phyloP scores from a whole-genome alignment of 1,140 invertebrate genomes.

The Heliconius himera region DNA sequence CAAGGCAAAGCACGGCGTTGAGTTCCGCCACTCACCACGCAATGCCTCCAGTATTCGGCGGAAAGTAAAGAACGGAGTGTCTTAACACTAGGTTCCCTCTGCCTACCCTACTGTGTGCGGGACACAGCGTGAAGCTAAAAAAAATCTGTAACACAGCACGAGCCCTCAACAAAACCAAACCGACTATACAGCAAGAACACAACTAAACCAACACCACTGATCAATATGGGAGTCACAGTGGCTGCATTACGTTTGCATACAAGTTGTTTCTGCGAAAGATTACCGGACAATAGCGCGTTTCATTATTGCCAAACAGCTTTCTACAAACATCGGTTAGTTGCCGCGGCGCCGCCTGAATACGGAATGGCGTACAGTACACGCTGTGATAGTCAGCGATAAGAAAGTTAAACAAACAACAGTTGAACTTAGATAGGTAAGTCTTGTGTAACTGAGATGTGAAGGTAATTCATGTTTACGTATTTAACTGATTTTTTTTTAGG shows the following conservation, averaged over 20 bases:
- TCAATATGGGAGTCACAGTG: conserved; percentile 63
- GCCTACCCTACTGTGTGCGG: no score
- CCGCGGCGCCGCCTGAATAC: conserved; percentile 65
- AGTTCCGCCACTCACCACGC: no score
- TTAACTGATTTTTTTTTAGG: background rate
- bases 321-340: conserved; percentile 67
- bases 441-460: background rate
- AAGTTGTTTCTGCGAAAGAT: conserved; percentile 78
- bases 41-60: no score
- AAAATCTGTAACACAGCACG: background rate
- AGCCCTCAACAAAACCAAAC: background rate
- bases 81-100: no score
- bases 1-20: no score
- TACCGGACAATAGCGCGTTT: conserved; percentile 73
- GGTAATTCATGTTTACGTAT: background rate
- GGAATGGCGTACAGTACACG: conserved; percentile 40
- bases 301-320: conserved; percentile 79
- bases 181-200: conserved; percentile 11
- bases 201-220: conserved; percentile 28
- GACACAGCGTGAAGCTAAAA: no score
- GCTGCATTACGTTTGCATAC: conserved; percentile 66
- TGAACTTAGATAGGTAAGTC: conserved; percentile 8
- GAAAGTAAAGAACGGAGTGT: no score
- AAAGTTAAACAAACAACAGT: conserved; percentile 20
- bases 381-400: conserved; percentile 2